Conservation (phyloP, 2,797 vertebrate genomes). For the Orestias chungarensis region DNA sequence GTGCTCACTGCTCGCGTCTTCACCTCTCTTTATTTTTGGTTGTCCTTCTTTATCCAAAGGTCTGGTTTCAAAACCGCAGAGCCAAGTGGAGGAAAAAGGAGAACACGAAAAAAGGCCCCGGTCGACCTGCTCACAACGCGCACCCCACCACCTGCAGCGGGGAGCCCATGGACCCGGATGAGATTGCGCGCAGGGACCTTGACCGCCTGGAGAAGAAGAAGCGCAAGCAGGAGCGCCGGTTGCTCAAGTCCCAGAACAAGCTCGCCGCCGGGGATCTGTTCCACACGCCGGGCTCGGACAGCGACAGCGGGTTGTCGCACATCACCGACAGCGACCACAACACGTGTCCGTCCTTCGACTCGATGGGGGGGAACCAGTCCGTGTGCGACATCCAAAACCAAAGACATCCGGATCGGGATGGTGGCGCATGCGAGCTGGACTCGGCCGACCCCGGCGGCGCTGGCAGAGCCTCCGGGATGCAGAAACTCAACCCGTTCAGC, state of each 20-base stretch:
- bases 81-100: constrained; percentile 99
- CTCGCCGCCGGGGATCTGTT: constrained; percentile 86
- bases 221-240: constrained; percentile 93
- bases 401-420: constrained; percentile 82
- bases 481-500: constrained; percentile 95
- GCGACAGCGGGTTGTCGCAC: constrained; percentile 91
- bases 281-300: constrained; percentile 95
- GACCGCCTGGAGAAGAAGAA: constrained; percentile 96
- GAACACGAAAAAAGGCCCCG: constrained; percentile 98
- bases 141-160: constrained; percentile 98
- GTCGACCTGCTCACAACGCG: constrained; percentile 97
- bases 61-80: constrained; percentile 98
- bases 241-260: constrained; percentile 91
- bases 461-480: constrained; percentile 79
- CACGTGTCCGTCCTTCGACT: constrained; percentile 61
- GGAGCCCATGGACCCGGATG: constrained; percentile 98
- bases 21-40: not conserved
- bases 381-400: constrained; percentile 84
- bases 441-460: constrained; percentile 71
- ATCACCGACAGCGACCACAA: constrained; percentile 84
- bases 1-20: not conserved
- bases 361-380: constrained; percentile 58
- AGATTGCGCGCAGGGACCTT: constrained; percentile 94
- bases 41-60: constrained; percentile 73
- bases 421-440: constrained; percentile 84